Evolutionary conservation across 2,797 vertebrate genomes (phyloP).

Genomic region (Sebastes iracundus): DNA sequence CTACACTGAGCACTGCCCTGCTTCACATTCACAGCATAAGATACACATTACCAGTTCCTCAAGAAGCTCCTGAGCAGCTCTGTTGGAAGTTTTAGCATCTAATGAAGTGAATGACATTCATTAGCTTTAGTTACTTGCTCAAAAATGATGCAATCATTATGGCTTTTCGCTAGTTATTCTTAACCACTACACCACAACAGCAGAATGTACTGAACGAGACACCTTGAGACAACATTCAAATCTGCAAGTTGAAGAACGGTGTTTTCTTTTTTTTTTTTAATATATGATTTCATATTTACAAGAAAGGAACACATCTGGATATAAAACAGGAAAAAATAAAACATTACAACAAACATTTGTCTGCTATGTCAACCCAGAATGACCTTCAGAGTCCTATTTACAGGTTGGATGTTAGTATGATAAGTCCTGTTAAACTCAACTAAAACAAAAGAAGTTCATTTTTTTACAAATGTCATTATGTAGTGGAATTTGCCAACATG

Average conservation of each 20-base stretch:
- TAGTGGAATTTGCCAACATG: not conserved
- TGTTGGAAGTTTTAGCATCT: not conserved
- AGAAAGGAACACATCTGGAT: conserved; percentile 5
- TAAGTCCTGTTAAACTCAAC: not conserved
- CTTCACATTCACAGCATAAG: not conserved
- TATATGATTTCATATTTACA: conserved; percentile 17
- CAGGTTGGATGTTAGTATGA: not conserved
- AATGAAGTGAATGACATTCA: not conserved
- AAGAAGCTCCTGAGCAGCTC: not conserved
- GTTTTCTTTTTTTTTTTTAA: conserved; percentile 5
- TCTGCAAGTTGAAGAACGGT: not conserved
- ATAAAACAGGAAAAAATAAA: conserved; percentile 44
- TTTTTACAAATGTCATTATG: no score
- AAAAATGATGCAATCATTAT: not conserved
- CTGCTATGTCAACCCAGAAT: not conserved
- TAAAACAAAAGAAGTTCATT: not conserved
- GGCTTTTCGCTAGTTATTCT: not conserved
- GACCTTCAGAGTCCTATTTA: not conserved
- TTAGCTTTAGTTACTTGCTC: not conserved
- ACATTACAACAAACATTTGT: conserved; percentile 23
- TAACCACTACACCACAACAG: conserved; percentile 40
- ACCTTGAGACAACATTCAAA: not conserved
- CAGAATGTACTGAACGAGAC: not conserved
- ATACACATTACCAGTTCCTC: not conserved
- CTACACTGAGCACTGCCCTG: not conserved